These are phyloP conservation scores for Eretmocerus hayati DNA, from an alignment of 2,888 invertebrate genomes.

Conservation along the genomic window DNA sequence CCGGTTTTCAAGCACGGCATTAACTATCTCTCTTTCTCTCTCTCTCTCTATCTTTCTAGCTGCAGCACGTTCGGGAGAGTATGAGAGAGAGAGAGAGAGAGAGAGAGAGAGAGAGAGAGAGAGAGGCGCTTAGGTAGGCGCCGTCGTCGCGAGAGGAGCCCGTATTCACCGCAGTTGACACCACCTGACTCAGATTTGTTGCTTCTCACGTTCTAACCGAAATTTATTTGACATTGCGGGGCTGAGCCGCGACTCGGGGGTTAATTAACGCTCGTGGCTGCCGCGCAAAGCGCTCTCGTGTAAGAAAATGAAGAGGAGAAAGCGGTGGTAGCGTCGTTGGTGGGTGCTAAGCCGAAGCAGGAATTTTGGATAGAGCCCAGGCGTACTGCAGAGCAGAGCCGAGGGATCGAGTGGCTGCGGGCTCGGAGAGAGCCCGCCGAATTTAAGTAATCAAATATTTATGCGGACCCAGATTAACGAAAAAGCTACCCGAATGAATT, in stretches of 20 bases:
- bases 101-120: no score
- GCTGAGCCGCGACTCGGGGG: slow-evolving; percentile 28
- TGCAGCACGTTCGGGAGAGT: neutral
- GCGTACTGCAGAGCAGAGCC: neutral
- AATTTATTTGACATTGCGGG: slow-evolving; percentile 44
- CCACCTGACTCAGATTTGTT: slow-evolving; percentile 47
- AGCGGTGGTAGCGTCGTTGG: neutral
- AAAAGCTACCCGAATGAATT: no score
- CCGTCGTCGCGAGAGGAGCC: neutral
- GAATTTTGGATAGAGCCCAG: neutral
- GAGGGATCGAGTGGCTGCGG: slow-evolving; percentile 8
- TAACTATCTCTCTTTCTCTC: neutral
- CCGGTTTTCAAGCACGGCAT: no score
- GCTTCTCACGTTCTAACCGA: slow-evolving; percentile 47
- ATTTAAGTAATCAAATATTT: slow-evolving; percentile 30
- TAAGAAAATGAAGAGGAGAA: neutral
- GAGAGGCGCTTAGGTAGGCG: no score
- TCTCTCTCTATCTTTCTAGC: neutral
- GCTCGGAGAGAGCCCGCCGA: slow-evolving; percentile 20
- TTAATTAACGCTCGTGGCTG: slow-evolving; percentile 38
- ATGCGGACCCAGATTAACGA: slow-evolving; percentile 22
- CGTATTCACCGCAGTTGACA: slow-evolving; percentile 36
- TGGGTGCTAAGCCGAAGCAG: neutral
- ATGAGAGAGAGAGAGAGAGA: no score
- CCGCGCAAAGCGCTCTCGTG: neutral